Evolutionary conservation across 1,140 invertebrate species (phyloP).

Genomic region (Drosophila takahashii): DNA sequence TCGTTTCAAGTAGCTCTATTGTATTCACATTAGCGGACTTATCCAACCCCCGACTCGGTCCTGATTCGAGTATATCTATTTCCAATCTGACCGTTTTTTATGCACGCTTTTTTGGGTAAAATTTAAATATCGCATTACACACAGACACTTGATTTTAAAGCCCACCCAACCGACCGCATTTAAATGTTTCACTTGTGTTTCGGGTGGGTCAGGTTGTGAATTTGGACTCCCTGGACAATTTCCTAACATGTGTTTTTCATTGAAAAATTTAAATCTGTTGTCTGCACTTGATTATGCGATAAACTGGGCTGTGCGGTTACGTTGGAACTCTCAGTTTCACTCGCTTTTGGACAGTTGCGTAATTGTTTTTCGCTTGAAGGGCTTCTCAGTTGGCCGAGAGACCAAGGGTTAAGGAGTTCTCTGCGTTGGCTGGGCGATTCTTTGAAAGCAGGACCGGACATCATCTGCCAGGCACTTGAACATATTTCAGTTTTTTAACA

Average conservation of each 20-base stretch:
- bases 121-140: conserved; percentile 82
- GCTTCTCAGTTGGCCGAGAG: conserved; percentile 11
- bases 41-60: conserved; percentile 47
- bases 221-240: conserved; percentile 60
- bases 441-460: not conserved
- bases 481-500: conserved; percentile 15
- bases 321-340: conserved; percentile 25
- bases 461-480: conserved; percentile 30
- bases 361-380: conserved; percentile 60
- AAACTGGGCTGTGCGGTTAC: conserved; percentile 42
- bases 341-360: conserved; percentile 63
- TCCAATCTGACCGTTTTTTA: conserved; percentile 55
- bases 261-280: conserved; percentile 76
- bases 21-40: conserved; percentile 77
- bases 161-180: conserved; percentile 40
- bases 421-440: conserved; percentile 2
- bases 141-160: conserved; percentile 79
- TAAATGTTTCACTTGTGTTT: conserved; percentile 73
- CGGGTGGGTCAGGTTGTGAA: conserved; percentile 30
- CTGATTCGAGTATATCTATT: too few relatives aligned
- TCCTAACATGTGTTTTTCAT: conserved; percentile 75
- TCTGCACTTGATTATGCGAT: conserved; percentile 68
- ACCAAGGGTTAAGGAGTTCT: conserved; percentile 1
- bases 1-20: conserved; percentile 72
- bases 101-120: conserved; percentile 36